These are phyloP conservation scores for Gymnogyps californianus DNA, from an alignment of 2,113 vertebrate genomes.

Conservation along the genomic window DNA sequence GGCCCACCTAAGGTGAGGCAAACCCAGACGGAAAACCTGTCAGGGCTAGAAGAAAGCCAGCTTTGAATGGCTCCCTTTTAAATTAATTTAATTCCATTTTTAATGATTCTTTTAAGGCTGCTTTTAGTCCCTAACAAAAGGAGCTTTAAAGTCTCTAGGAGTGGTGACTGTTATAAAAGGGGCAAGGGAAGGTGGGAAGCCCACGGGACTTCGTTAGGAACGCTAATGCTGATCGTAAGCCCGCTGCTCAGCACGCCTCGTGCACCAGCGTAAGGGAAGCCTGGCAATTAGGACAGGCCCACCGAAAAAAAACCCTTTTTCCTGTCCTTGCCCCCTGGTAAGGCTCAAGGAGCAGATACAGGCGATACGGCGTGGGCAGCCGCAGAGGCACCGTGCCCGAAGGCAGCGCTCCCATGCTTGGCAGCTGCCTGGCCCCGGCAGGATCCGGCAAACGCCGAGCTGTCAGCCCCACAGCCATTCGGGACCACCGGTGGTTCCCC, in stretches of 20 bases:
- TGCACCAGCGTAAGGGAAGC: not conserved
- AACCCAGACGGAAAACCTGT: not conserved
- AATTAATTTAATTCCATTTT: constrained; percentile 19
- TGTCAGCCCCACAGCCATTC: not conserved
- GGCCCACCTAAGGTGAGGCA: not conserved
- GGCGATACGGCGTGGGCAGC: rapidly evolving
- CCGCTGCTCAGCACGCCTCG: not conserved
- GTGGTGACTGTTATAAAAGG: not conserved
- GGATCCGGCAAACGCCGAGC: not conserved
- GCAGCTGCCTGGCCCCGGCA: rapidly evolving
- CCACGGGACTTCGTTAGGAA: constrained; percentile 48
- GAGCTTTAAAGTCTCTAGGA: constrained; percentile 16
- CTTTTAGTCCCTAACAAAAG: constrained; percentile 39
- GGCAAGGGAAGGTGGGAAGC: not conserved
- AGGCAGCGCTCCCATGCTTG: rapidly evolving
- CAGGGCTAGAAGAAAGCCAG: not conserved
- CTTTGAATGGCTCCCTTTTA: not conserved
- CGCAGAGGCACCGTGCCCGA: not conserved
- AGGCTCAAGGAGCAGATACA: not conserved
- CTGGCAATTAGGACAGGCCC: not conserved
- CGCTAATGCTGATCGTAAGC: not conserved
- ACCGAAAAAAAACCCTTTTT: not conserved
- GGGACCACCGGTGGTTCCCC: not conserved
- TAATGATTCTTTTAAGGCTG: not conserved
- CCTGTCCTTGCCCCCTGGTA: not conserved